phyloP scores from a whole-genome alignment of 2,888 invertebrate genomes.

The Pachydiplax longipennis region DNA sequence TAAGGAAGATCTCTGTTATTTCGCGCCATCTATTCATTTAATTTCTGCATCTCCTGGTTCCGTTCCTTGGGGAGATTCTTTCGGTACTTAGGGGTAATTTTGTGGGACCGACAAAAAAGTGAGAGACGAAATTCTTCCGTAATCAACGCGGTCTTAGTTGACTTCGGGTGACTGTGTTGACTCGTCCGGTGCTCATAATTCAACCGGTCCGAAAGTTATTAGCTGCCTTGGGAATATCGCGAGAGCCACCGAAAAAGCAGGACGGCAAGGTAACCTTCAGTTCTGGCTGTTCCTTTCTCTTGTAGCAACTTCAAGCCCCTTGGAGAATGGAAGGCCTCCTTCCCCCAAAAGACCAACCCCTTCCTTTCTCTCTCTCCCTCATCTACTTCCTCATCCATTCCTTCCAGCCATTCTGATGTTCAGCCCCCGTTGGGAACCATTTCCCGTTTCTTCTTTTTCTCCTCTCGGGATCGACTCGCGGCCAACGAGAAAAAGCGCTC shows the following conservation, averaged over 20 bases:
- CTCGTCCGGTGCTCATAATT: not conserved
- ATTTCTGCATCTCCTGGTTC: too few relatives aligned
- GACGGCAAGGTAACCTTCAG: not conserved
- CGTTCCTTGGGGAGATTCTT: too few relatives aligned
- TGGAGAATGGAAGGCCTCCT: not conserved
- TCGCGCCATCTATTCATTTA: too few relatives aligned
- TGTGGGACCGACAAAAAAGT: too few relatives aligned
- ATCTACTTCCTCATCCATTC: not conserved
- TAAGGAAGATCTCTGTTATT: too few relatives aligned
- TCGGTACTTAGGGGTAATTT: too few relatives aligned
- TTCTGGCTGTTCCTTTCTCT: not conserved
- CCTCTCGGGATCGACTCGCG: not conserved
- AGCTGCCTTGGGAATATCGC: not conserved
- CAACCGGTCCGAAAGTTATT: not conserved
- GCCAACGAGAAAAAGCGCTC: not conserved
- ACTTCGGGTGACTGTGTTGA: too few relatives aligned
- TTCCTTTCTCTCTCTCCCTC: not conserved
- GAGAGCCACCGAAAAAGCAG: not conserved
- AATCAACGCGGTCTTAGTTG: too few relatives aligned
- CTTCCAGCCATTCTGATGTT: not conserved
- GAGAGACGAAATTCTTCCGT: too few relatives aligned
- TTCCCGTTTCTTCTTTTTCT: not conserved
- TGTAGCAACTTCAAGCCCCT: not conserved
- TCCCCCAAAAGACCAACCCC: not conserved
- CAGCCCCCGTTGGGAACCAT: not conserved